Evolutionary conservation across 2,797 vertebrate species (phyloP).

Genomic region (Myotis myotis): DNA sequence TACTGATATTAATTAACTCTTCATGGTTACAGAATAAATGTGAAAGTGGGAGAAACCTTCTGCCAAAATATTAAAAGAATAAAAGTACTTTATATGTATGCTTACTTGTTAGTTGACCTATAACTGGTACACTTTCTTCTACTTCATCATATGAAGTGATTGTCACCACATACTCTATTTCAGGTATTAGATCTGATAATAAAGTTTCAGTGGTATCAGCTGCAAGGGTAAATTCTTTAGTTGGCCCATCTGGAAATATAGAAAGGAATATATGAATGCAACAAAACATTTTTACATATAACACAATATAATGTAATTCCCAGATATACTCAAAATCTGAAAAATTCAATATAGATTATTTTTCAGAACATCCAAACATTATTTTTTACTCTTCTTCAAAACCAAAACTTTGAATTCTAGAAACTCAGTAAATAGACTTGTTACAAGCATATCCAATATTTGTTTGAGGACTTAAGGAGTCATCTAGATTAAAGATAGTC

Average conservation of each 20-base stretch:
- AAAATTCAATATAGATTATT: not conserved
- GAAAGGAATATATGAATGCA: conserved; percentile 60
- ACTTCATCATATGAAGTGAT: conserved; percentile 89
- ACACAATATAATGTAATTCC: not conserved
- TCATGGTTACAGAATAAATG: conserved; percentile 13
- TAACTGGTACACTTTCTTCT: conserved; percentile 92
- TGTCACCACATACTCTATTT: conserved; percentile 91
- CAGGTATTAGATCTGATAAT: conserved; percentile 90
- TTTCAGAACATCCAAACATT: conserved; percentile 1
- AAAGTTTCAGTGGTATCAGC: conserved; percentile 89
- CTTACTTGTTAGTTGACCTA: conserved; percentile 96
- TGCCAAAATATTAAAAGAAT: conserved; percentile 12
- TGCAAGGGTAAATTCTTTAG: conserved; percentile 91
- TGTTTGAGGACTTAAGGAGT: not conserved
- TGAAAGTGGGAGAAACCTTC: not conserved
- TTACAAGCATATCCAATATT: conserved; percentile 11
- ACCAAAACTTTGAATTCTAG: conserved; percentile 47
- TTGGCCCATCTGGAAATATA: conserved; percentile 88
- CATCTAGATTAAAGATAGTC: not conserved
- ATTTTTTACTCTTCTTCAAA: conserved; percentile 7
- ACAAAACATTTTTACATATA: not conserved
- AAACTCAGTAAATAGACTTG: conserved; percentile 9
- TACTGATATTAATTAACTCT: conserved; percentile 10
- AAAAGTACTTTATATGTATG: conserved; percentile 45
- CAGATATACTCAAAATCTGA: conserved; percentile 38